Conservation (phyloP, 1,140 invertebrate species). For the Drosophila setifemur region DNA sequence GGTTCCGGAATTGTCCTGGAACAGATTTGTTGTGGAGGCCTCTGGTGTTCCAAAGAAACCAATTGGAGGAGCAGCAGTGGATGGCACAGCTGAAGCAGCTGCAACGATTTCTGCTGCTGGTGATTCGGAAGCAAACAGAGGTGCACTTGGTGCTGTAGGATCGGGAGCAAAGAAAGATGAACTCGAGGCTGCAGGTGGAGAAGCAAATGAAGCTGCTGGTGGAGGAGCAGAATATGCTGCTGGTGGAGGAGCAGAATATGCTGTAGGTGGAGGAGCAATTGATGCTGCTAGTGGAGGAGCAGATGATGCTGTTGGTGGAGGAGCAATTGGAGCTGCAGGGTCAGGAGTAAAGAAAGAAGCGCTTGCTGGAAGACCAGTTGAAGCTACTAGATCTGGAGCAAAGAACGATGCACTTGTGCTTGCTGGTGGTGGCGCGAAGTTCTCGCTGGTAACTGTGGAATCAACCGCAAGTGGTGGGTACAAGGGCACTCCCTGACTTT, state of each 20-base stretch:
- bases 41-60: constrained; percentile 13
- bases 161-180: not conserved
- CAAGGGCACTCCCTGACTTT: not conserved
- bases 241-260: not conserved
- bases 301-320: not conserved
- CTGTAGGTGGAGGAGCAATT: not conserved
- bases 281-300: not conserved
- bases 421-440: constrained; percentile 25
- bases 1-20: constrained; percentile 23
- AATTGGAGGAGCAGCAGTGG: not conserved
- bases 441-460: not conserved
- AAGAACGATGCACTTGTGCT: not conserved
- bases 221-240: not conserved
- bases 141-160: not conserved
- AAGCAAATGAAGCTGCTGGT: not conserved
- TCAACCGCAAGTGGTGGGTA: constrained; percentile 26
- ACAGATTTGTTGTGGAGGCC: constrained; percentile 8
- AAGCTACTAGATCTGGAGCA: not conserved
- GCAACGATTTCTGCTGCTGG: not conserved
- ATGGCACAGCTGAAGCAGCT: not conserved
- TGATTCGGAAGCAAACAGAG: not conserved
- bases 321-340: not conserved
- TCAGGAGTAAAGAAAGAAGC: not conserved
- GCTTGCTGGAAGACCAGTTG: too few species aligned
- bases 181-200: not conserved